Base-by-base conservation (phyloP, 2,797 vertebrate genomes). In the Lacerta agilis region DNA sequence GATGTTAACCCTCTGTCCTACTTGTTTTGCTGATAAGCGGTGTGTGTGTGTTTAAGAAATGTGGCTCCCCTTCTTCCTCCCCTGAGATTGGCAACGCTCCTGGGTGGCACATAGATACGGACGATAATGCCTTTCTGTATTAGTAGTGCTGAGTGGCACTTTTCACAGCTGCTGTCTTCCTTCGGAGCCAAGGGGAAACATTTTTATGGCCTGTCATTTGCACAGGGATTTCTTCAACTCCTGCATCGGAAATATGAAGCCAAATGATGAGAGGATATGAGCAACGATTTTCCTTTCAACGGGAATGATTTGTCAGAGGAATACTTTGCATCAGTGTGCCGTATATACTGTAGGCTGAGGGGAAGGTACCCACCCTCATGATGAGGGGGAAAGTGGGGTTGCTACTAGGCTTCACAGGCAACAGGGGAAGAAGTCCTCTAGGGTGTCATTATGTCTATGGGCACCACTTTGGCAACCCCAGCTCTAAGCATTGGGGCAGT, bases 161-260 rank as follows among this genome's bases (percentile, higher is more conserved):
- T 86, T 86, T 86, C 23, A 82, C 33, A 85, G 41, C 84, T 80
- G 58, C 43, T 11, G n/a, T 78, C 61, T 71, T 71, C 45, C 43
- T 77, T 78, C 73, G 72, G 29, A 79, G 45, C 29, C 10, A 15
- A 43, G 45, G 10, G 10, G 10, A 77, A 41, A 61, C 29, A 61
- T 45, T 79, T 89, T 82, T 20, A 66, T 82, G 77, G 36, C 38
- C n/a, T 64, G n/a, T 86, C 27, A 77, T 29, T 86, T 88, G 71
- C 36, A 9, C 55, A 66, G 71, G 20, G 58, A 76, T 82, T 82
- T 73, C n/a, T 82, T 82, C 55, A 41, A 43, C 38, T 82, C 79
- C n/a, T 49, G 71, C 73, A 45, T 76, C 58, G 76, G n/a, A 43
- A 43, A 8, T 13, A 38, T 41, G 67, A 86, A 23, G 9, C 66